A percentile compares a stretch with the other conserved stretches of the same genome.
These are phyloP conservation scores for Fringilla coelebs DNA, from an alignment of 2,797 vertebrate species.

Conservation along the genomic window DNA sequence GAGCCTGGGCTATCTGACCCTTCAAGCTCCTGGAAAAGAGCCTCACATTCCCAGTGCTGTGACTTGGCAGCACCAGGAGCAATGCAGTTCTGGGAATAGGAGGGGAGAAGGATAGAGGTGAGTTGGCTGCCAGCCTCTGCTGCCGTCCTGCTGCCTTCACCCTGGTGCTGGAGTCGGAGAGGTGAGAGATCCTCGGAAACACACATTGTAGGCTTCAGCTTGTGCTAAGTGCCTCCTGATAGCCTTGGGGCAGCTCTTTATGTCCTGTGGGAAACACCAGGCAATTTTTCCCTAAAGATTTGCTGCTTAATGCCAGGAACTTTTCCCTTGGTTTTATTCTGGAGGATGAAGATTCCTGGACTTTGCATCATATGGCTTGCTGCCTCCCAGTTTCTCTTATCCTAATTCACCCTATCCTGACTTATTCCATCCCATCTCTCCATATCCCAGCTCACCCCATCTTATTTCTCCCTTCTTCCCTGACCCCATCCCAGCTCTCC, in stretches of 20 bases:
- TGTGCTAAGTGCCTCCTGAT: not conserved
- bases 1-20: not conserved
- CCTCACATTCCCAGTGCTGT: rapidly evolving
- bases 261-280: not conserved
- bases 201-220: not conserved
- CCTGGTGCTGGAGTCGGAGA: rapidly evolving
- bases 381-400: not conserved
- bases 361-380: not conserved
- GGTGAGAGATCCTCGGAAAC: not conserved
- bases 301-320: not conserved
- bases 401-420: not conserved
- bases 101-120: not conserved
- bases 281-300: not conserved
- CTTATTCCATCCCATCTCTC: not conserved
- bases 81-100: not conserved
- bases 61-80: not conserved
- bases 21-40: not conserved
- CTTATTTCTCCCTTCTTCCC: not conserved
- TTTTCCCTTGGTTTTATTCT: not conserved
- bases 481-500: not conserved
- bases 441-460: not conserved
- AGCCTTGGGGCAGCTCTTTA: not conserved
- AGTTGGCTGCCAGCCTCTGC: not conserved
- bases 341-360: not conserved
- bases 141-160: not conserved